phyloP scores from a whole-genome alignment of 2,888 invertebrate species.

The Spialia ferax region DNA sequence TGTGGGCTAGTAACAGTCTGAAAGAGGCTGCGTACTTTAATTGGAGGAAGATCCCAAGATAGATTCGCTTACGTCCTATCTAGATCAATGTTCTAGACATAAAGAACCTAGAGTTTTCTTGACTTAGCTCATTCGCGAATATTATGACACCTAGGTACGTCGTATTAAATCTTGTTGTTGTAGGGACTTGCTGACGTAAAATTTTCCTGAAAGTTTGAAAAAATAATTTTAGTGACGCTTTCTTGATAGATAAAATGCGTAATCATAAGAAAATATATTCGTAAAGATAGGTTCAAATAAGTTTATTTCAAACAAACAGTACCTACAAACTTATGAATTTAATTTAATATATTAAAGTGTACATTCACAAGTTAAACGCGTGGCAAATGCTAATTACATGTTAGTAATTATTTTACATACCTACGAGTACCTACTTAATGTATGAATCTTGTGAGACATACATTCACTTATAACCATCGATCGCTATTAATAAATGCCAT shows the following conservation, averaged over 20 bases:
- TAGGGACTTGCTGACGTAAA: too few species aligned
- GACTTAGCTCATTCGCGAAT: not conserved
- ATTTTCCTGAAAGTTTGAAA: too few species aligned
- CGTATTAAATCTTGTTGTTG: too few species aligned
- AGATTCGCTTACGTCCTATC: constrained; percentile 31
- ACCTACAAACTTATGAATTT: not conserved
- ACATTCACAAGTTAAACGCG: not conserved
- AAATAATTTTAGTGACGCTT: too few species aligned
- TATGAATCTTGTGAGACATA: not conserved
- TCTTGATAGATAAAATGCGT: too few species aligned
- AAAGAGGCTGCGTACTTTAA: constrained; percentile 26
- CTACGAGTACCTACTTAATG: too few species aligned
- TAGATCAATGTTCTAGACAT: constrained; percentile 11
- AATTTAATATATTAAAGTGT: not conserved
- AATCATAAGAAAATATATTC: too few species aligned
- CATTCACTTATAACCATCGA: not conserved
- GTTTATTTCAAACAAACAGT: too few species aligned
- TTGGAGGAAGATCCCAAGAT: constrained; percentile 30
- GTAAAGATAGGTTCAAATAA: too few species aligned
- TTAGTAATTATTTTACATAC: not conserved
- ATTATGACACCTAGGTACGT: not conserved
- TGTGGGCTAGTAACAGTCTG: constrained; percentile 22
- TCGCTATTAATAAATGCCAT: not conserved
- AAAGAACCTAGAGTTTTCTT: not conserved
- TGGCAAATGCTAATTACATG: not conserved